Conservation (phyloP, 2,888 invertebrate species). For the Meteorus cinctellus region DNA sequence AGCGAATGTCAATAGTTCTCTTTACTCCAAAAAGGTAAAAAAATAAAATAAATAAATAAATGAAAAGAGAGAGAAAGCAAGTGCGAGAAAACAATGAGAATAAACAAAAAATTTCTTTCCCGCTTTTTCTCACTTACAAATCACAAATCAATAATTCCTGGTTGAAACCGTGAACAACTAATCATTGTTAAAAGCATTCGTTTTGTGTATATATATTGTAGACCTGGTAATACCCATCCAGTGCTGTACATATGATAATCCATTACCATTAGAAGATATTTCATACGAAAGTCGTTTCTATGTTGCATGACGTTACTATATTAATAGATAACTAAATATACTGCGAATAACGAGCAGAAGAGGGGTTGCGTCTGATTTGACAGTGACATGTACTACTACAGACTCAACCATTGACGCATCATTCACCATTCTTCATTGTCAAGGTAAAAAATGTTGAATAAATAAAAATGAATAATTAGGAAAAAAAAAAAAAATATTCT, state of each 20-base stretch:
- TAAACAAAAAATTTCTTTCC: not conserved
- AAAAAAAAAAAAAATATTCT: not conserved
- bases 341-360: not conserved
- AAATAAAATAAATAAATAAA: too few species aligned
- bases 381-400: not conserved
- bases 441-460: not conserved
- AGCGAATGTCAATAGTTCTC: constrained; percentile 9
- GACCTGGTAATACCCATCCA: not conserved
- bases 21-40: not conserved
- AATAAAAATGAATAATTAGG: not conserved
- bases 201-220: not conserved
- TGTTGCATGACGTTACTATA: not conserved
- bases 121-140: not conserved
- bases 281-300: not conserved
- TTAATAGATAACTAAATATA: not conserved
- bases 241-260: not conserved
- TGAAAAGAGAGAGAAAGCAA: not conserved
- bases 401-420: not conserved
- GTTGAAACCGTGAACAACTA: not conserved
- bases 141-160: constrained; percentile 5
- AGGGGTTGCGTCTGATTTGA: not conserved
- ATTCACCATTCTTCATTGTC: not conserved
- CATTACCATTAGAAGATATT: constrained; percentile 1
- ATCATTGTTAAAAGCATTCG: not conserved
- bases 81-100: not conserved